Conservation (phyloP, 2,113 vertebrate species). For the Pteronura brasiliensis region DNA sequence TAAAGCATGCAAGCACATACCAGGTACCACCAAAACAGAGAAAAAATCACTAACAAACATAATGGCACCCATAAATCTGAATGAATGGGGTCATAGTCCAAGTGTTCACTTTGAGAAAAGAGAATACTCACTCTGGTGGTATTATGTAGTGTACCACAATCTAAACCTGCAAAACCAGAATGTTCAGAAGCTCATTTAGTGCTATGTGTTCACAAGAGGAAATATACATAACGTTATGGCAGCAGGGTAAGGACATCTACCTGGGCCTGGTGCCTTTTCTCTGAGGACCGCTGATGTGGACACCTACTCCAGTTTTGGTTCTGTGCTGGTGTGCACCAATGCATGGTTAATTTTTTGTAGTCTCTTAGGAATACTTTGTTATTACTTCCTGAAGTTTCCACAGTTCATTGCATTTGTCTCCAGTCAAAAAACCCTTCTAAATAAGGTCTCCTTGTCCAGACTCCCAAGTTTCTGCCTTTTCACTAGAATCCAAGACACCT, state of each 20-base stretch:
- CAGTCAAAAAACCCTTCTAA: not conserved
- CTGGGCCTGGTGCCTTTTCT: not conserved
- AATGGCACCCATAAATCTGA: not conserved
- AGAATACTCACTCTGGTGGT: not conserved
- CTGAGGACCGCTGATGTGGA: not conserved
- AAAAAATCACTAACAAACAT: not conserved
- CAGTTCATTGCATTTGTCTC: not conserved
- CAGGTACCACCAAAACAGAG: not conserved
- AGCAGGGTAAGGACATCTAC: not conserved
- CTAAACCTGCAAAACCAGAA: not conserved
- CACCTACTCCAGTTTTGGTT: not conserved
- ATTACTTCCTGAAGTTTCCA: not conserved
- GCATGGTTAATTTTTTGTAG: not conserved
- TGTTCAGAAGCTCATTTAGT: not conserved
- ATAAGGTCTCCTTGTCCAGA: not conserved
- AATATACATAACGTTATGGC: no score
- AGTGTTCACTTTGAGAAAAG: not conserved
- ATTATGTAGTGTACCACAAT: not conserved
- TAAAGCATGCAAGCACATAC: not conserved
- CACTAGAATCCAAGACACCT: not conserved
- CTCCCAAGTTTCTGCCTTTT: not conserved
- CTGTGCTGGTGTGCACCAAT: not conserved
- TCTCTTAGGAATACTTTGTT: not conserved
- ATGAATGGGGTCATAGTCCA: not conserved
- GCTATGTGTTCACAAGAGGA: not conserved